Evolutionary conservation across 2,113 vertebrate genomes (phyloP).

Genomic region (Gnathonemus echidnorhynchus): DNA sequence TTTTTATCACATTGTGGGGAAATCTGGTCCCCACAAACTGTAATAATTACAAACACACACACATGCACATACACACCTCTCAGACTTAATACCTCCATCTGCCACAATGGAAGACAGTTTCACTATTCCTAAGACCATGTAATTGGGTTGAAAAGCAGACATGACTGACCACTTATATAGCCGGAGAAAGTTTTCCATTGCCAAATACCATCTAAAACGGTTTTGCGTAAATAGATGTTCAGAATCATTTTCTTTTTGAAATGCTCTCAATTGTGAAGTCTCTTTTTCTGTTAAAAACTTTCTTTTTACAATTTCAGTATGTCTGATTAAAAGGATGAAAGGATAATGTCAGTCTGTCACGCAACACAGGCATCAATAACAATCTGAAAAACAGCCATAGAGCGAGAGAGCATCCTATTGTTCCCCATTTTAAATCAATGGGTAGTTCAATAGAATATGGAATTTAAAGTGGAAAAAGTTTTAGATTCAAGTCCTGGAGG

Average conservation of each 20-base stretch:
- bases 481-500: neutral
- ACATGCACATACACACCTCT: neutral
- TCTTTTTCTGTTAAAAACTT: neutral
- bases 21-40: neutral
- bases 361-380: neutral
- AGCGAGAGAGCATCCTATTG: neutral
- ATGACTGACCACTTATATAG: neutral
- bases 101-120: neutral
- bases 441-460: neutral
- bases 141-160: neutral
- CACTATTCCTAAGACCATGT: neutral
- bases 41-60: neutral
- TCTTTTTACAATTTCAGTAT: neutral
- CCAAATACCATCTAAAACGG: neutral
- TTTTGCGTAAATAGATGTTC: neutral
- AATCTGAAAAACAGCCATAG: neutral
- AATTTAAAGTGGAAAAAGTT: neutral
- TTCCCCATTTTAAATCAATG: neutral
- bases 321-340: neutral
- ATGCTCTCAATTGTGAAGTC: neutral
- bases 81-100: neutral
- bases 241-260: neutral
- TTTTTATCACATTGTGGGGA: neutral
- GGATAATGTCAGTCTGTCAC: neutral
- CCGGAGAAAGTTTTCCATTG: neutral